These are phyloP conservation scores for Homarus americanus DNA, from an alignment of 1,140 invertebrate species.

Conservation along the genomic window DNA sequence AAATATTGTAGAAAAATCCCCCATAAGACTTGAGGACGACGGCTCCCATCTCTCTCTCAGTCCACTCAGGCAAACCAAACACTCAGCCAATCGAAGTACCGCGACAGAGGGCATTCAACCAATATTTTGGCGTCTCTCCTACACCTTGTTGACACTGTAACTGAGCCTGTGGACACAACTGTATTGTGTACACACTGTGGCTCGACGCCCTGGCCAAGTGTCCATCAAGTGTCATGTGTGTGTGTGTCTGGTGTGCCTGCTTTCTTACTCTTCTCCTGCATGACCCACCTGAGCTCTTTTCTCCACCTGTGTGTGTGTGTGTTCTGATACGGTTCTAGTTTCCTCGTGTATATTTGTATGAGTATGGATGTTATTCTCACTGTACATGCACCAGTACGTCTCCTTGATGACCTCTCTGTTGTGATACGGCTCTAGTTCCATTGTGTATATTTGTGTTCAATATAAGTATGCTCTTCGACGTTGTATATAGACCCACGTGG, in stretches of 20 bases:
- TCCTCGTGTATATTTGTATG: background rate
- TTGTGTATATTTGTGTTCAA: no score
- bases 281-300: background rate
- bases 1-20: no score
- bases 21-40: no score
- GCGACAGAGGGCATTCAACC: background rate
- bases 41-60: no score
- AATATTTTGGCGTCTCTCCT: background rate
- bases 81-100: background rate
- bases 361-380: no score
- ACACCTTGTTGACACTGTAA: slow-evolving; percentile 3
- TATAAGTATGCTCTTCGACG: no score
- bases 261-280: background rate
- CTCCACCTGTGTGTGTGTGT: background rate
- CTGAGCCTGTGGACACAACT: slow-evolving; percentile 16
- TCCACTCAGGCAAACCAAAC: background rate
- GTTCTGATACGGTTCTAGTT: no score
- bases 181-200: background rate
- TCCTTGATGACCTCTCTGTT: no score
- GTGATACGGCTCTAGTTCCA: no score
- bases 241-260: no score
- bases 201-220: background rate
- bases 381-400: no score
- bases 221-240: background rate
- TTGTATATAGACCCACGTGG: no score